These are phyloP conservation scores for Ceyx erithaca DNA, from an alignment of 2,797 vertebrate genomes.

Conservation along the genomic window DNA sequence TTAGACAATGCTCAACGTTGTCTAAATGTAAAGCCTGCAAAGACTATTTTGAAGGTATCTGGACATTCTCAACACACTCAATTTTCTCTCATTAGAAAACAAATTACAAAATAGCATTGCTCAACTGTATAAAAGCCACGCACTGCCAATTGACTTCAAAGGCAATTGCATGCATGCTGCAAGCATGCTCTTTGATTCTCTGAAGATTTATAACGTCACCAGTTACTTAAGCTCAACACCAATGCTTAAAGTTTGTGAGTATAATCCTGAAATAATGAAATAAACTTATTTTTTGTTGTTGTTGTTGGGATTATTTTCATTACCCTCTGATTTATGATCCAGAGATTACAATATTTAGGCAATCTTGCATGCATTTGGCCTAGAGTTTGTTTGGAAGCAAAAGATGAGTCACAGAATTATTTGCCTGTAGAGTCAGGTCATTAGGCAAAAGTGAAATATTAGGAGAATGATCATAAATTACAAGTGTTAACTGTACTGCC, in stretches of 20 bases:
- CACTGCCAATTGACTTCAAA: neutral
- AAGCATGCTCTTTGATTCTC: neutral
- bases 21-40: neutral
- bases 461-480: conserved; percentile 8
- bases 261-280: conserved; percentile 1
- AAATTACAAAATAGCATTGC: neutral
- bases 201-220: neutral
- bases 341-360: conserved; percentile 6
- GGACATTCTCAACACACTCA: neutral
- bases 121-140: neutral
- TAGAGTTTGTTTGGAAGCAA: neutral
- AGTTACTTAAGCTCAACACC: neutral
- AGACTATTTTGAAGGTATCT: neutral
- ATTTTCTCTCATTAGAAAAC: neutral
- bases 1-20: neutral
- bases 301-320: conserved; percentile 20
- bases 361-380: neutral
- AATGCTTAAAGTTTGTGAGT: neutral
- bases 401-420: conserved; percentile 18
- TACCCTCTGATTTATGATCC: conserved; percentile 25
- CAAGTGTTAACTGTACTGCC: neutral
- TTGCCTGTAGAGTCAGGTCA: neutral
- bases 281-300: neutral
- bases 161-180: neutral
- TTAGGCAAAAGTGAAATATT: conserved; percentile 22